Base-by-base conservation (phyloP, 1,140 invertebrate genomes). In the Coboldia fuscipes region DNA sequence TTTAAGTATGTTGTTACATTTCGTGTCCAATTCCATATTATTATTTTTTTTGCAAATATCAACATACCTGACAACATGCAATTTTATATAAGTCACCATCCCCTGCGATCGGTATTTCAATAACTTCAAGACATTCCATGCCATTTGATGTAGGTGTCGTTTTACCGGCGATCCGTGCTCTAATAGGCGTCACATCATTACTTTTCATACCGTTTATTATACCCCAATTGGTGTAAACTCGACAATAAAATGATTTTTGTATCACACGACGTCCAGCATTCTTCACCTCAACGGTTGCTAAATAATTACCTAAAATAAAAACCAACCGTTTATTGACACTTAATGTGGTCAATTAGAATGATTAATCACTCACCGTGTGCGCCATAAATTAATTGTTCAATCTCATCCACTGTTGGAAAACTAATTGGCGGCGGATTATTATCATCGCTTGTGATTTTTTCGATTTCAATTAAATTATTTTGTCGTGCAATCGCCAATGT, bases 101-200 rank as follows among this genome's bases (percentile, higher is more conserved):
- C 7, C 21, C 10, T n/a, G n/a, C n/a, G n/a, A n/a, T n/a, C 23
- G 35, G 35, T 2, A 36, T 16, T 36, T 36, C 35, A 31, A 36
- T 36, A 18, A 36, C 29, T 36, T 36, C 35, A 3, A 36, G n/a
- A 24, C 27, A 36, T n/a, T 32, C 14, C 12, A n/a, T 21, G 21
- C 14, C 13, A 14, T 36, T 36, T 9, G 19, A 30, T 13, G 23
- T 24, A 12, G 35, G 35, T 26, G 35, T 36, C 2, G 31, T 26
- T 15, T 23, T 21, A 5, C 20, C 19, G 17, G 35, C 35, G 7
- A 36, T 36, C 6, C 35, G 18, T 17, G 35, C 35, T n/a, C 35
- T 28, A 17, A 36, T 29, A 16, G 33, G 12, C 8, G 19, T 17
- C 9, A 8, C 4, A 12, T 31, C 10, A 20, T 27, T 26, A 27